A percentile compares a stretch with the other conserved stretches of the same genome.
These are phyloP conservation scores for Lepus oiostolus DNA, from an alignment of 2,797 vertebrate species.

Conservation along the genomic window DNA sequence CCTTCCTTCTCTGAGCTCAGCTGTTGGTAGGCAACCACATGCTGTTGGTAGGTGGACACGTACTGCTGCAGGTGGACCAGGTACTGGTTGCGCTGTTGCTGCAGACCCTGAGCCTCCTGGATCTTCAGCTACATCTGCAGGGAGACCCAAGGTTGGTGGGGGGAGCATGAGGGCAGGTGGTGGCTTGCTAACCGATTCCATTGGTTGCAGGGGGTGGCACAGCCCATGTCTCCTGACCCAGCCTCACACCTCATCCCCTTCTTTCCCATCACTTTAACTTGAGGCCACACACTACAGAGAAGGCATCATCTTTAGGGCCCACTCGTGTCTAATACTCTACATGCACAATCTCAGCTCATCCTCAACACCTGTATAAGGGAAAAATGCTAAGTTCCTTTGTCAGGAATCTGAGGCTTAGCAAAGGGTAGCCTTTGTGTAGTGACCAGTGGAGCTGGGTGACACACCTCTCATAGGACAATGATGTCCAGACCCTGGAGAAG, in stretches of 20 bases:
- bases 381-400: not conserved
- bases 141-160: not conserved
- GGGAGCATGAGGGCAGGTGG: too few species aligned
- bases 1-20: constrained; percentile 92
- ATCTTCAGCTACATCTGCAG: constrained; percentile 91
- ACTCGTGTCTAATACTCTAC: not conserved
- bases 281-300: not conserved
- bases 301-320: not conserved
- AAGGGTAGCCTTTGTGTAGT: not conserved
- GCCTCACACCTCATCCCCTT: not conserved
- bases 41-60: constrained; percentile 93
- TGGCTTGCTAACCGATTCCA: too few species aligned
- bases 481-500: not conserved
- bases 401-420: not conserved
- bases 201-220: too few species aligned
- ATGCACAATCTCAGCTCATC: not conserved
- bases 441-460: not conserved
- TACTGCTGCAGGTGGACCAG: constrained; percentile 95
- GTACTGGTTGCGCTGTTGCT: constrained; percentile 94
- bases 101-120: constrained; percentile 90
- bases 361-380: not conserved
- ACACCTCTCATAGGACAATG: not conserved
- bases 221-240: not conserved
- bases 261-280: not conserved
- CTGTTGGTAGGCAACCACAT: constrained; percentile 92